Base-by-base conservation (phyloP, 2,888 invertebrate species). In the Sarcophaga subvicina region DNA sequence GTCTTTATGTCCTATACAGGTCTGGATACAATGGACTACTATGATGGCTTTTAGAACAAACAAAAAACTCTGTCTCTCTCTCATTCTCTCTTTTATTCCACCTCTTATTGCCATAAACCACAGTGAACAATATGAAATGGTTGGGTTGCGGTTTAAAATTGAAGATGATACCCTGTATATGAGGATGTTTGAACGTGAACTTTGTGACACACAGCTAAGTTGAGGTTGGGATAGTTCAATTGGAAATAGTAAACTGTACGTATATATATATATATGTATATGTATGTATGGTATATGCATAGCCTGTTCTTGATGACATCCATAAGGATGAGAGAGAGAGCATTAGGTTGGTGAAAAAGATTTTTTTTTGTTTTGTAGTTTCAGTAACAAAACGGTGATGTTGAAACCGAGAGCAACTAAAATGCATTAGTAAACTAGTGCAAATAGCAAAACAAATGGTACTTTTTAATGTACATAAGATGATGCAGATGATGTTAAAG, bases 81-180 rank as follows among this genome's bases (percentile, higher is more conserved):
- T 45, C 60, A 10, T 59, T 45, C 72, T 76, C 75, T 66, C 60
- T 12, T 59, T 60, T 70, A 59, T 71, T 45, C 22, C 54, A 63
- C 45, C 37, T 81, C 63, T 27, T 64, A 64, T 76, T 77, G 27
- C 25, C 66, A 37, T 14, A 59, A 54, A 83, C 76, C 80, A 59
- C 86, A 76, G 47, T 20, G 62, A 83, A 86, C 83, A 77, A 86
- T 75, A 85, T 85, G 37, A 75, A 81, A 60, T 83, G 83, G 76
- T 80, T 83, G 17, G 64, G 47, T 77, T 77, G 82, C 37, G 76
- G 80, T 86, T 81, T 83, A 47, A 72, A 77, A 83, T 62, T 72
- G 76, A 80, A 86, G 82, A 71, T 81, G 73, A 82, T 67, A 67
- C 20, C 37, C 76, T 45, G 1, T 3, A 54, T 47, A 22, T 64